Evolutionary conservation across 2,113 vertebrate genomes (phyloP).

Genomic region (Probosciger aterrimus): DNA sequence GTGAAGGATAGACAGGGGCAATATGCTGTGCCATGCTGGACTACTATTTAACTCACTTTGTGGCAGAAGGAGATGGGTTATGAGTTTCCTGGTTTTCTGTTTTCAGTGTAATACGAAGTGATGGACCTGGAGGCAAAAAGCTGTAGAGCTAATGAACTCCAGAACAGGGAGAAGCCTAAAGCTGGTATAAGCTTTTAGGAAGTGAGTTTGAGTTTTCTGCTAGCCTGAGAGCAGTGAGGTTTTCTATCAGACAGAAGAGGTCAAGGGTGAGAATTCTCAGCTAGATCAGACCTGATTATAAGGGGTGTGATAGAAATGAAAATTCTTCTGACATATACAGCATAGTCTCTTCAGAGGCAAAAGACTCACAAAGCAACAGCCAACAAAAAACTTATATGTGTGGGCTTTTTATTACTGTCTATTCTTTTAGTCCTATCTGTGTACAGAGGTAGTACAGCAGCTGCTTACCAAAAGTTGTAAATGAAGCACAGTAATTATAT

Average conservation of each 20-base stretch:
- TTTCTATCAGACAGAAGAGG: slow-evolving; percentile 1
- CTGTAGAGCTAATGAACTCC: neutral
- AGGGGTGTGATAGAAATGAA: neutral
- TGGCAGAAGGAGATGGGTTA: neutral
- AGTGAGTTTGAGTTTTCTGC: neutral
- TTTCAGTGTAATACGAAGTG: slow-evolving; percentile 33
- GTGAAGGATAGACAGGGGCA: neutral
- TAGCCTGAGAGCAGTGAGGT: neutral
- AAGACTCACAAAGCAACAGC: neutral
- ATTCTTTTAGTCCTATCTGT: neutral
- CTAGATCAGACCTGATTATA: slow-evolving; percentile 1
- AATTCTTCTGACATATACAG: neutral
- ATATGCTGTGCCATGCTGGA: neutral
- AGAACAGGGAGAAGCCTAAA: neutral
- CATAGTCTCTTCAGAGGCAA: neutral
- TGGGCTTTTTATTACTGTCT: neutral
- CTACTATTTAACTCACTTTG: neutral
- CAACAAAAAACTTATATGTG: neutral
- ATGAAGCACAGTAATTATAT: neutral
- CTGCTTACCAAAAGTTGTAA: neutral
- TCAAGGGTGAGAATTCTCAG: slow-evolving; percentile 42
- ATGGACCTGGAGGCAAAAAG: slow-evolving; percentile 30
- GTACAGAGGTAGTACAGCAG: neutral
- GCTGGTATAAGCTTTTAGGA: neutral
- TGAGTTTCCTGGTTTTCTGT: neutral